Percentiles rank a stretch among this genome's conserved stretches.
These are phyloP conservation scores for Tetramorium alpestre DNA, from an alignment of 1,140 invertebrate species.

Conservation along the genomic window DNA sequence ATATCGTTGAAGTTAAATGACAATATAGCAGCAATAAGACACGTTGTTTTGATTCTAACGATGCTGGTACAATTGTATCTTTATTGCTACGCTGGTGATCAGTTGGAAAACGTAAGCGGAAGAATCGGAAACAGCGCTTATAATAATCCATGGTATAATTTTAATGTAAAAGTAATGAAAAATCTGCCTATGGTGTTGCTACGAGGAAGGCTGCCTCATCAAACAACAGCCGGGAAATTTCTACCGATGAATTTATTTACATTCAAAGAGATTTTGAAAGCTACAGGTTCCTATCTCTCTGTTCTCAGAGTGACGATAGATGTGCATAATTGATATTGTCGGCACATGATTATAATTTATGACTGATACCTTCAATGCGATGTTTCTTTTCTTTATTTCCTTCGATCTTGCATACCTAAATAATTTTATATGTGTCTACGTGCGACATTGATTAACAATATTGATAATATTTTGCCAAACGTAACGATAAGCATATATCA, in stretches of 20 bases:
- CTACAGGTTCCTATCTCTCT: constrained; percentile 61
- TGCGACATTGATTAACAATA: background rate
- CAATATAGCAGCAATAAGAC: constrained; percentile 39
- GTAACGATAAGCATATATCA: background rate
- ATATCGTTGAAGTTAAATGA: constrained; percentile 38
- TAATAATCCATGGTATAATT: constrained; percentile 54
- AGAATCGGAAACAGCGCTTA: constrained; percentile 43
- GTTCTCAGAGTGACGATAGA: constrained; percentile 60
- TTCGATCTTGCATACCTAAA: background rate
- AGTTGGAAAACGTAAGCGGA: constrained; percentile 36
- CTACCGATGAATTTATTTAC: constrained; percentile 62
- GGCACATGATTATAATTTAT: background rate
- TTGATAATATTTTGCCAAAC: constrained; percentile 20
- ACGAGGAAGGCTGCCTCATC: constrained; percentile 41
- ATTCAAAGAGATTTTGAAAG: constrained; percentile 66
- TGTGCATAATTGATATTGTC: constrained; percentile 5
- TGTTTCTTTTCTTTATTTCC: background rate
- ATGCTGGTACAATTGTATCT: constrained; percentile 63
- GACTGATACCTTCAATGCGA: background rate
- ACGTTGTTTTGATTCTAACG: constrained; percentile 55
- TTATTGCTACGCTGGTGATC: constrained; percentile 64
- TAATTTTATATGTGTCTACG: background rate
- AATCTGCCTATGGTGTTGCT: constrained; percentile 51
- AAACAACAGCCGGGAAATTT: constrained; percentile 68
- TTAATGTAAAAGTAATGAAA: constrained; percentile 28